phyloP scores from a whole-genome alignment of 1,140 invertebrate species.

The Pygmarrhopalites habei region DNA sequence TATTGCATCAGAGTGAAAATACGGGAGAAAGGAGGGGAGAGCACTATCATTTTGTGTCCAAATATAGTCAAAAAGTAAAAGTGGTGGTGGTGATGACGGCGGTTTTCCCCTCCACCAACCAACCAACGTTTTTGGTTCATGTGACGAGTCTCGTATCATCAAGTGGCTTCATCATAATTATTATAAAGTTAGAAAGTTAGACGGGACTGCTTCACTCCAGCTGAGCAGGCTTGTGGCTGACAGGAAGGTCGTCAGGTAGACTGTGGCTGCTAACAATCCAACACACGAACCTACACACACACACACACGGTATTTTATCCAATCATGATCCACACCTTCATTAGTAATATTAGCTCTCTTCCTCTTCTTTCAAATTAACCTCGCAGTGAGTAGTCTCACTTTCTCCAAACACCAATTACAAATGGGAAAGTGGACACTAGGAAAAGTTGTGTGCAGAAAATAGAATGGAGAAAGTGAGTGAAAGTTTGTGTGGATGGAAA shows the following conservation, averaged over 20 bases:
- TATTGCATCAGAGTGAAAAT: too few species aligned
- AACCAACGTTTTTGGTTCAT: too few species aligned
- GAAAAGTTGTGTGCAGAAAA: too few species aligned
- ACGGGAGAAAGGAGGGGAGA: too few species aligned
- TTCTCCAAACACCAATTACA: background rate
- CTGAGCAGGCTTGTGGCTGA: conserved; percentile 21
- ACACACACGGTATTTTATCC: background rate
- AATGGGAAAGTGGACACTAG: background rate
- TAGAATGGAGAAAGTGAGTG: too few species aligned
- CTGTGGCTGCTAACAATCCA: conserved; percentile 17
- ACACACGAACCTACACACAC: conserved; percentile 18
- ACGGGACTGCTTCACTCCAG: conserved; percentile 13
- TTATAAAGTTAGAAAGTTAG: conserved; percentile 26
- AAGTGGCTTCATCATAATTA: conserved; percentile 10
- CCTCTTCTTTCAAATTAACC: background rate
- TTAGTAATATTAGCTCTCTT: background rate
- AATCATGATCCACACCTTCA: background rate
- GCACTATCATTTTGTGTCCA: too few species aligned
- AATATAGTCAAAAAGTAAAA: too few species aligned
- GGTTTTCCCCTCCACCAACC: too few species aligned
- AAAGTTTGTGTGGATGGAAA: too few species aligned
- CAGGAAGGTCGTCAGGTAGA: conserved; percentile 29
- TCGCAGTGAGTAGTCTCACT: background rate
- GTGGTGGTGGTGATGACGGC: too few species aligned
- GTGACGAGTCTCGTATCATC: too few species aligned